Conservation (phyloP, 2,113 vertebrate species). For the Pseudopodoces humilis region DNA sequence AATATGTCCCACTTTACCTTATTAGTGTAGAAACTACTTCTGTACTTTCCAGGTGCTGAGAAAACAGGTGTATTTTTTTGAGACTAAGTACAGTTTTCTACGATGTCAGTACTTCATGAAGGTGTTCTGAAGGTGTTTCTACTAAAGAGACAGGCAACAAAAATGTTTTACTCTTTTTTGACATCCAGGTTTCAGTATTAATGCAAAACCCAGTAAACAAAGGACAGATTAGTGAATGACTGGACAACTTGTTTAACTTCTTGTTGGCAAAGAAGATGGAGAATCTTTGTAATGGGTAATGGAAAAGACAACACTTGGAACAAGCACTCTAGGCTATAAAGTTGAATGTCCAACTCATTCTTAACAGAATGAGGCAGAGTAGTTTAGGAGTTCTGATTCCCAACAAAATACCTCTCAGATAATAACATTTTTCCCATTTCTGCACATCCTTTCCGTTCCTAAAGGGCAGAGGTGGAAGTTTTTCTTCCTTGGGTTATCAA, state of each 20-base stretch:
- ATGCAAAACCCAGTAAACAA: neutral
- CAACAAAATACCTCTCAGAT: neutral
- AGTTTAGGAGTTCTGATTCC: neutral
- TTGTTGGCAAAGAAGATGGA: slow-evolving; percentile 10
- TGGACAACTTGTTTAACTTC: neutral
- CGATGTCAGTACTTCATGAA: neutral
- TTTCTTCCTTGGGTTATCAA: neutral
- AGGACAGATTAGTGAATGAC: neutral
- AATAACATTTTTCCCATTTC: neutral
- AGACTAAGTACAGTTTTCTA: neutral
- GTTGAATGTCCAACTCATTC: neutral
- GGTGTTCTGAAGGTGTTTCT: neutral
- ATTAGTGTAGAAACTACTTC: neutral
- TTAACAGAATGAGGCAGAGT: neutral
- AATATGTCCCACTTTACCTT: neutral
- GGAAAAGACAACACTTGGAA: neutral
- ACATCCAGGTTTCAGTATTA: neutral
- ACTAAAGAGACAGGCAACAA: neutral
- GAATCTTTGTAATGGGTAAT: neutral
- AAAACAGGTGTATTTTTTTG: neutral
- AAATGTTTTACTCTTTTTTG: neutral
- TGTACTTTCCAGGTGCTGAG: neutral
- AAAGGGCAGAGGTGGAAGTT: neutral
- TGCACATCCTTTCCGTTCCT: neutral
- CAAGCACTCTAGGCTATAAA: neutral